Evolutionary conservation across 2,888 invertebrate genomes (phyloP).

Genomic region (Dorcus parallelipipedus): DNA sequence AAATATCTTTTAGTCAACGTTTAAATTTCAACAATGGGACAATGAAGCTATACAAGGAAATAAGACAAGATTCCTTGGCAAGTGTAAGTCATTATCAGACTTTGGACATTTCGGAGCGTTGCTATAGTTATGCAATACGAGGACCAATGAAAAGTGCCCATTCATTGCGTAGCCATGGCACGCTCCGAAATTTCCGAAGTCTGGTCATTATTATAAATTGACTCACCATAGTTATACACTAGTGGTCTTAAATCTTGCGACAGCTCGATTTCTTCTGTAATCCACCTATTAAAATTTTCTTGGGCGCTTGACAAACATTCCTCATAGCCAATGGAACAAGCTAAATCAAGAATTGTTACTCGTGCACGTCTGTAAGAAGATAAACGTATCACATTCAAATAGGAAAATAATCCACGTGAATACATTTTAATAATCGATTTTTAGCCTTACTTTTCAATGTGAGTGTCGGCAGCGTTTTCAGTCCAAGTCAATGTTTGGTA

Average conservation of each 20-base stretch:
- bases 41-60: too few relatives aligned
- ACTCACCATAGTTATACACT: constrained; percentile 66
- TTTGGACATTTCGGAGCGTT: too few relatives aligned
- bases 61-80: too few relatives aligned
- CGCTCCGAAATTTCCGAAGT: too few relatives aligned
- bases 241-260: constrained; percentile 62
- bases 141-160: too few relatives aligned
- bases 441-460: constrained; percentile 34
- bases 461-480: constrained; percentile 50
- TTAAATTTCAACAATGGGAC: too few relatives aligned
- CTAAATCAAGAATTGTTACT: constrained; percentile 60
- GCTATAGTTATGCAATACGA: too few relatives aligned
- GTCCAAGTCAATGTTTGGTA: constrained; percentile 65
- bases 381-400: too few relatives aligned
- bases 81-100: not conserved
- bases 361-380: constrained; percentile 59
- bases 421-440: not conserved
- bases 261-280: constrained; percentile 35
- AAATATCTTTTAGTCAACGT: too few relatives aligned
- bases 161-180: too few relatives aligned
- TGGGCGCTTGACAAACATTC: constrained; percentile 61
- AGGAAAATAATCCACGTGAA: too few relatives aligned
- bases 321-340: constrained; percentile 60
- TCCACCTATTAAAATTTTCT: constrained; percentile 49
- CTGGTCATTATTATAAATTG: too few relatives aligned